phyloP scores from a whole-genome alignment of 1,140 invertebrate species.

The Halesus radiatus region DNA sequence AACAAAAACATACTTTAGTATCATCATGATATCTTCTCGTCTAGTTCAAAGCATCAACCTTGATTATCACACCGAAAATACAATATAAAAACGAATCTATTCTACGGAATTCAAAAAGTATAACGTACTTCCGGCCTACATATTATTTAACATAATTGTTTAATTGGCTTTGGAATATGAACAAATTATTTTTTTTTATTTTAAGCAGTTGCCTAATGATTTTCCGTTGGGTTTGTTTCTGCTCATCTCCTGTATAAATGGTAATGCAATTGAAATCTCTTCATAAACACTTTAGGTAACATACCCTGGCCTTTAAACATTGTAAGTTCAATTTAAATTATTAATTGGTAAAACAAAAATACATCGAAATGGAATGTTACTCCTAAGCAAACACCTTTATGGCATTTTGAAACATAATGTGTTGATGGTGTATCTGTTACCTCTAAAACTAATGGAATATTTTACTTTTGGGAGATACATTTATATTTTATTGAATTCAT shows the following conservation, averaged over 20 bases:
- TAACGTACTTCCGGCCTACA: no score
- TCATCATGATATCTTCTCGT: neutral
- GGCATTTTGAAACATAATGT: no score
- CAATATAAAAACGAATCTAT: neutral
- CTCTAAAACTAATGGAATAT: no score
- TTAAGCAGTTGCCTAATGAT: neutral
- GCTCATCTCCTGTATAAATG: no score
- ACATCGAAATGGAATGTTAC: neutral
- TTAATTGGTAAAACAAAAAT: neutral
- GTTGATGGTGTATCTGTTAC: neutral
- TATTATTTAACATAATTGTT: neutral
- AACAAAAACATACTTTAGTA: neutral
- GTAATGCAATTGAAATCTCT: no score
- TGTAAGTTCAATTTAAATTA: neutral
- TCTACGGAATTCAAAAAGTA: no score
- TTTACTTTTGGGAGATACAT: no score
- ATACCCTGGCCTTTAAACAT: neutral
- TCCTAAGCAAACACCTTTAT: neutral
- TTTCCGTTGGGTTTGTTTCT: no score
- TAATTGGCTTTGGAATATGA: neutral
- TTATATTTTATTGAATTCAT: no score
- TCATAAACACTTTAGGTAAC: no score
- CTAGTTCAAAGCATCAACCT: neutral
- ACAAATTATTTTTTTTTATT: neutral
- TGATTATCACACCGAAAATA: neutral